These are phyloP conservation scores for Brachyhypopomus gauderio DNA, from an alignment of 2,113 vertebrate species.

Conservation along the genomic window DNA sequence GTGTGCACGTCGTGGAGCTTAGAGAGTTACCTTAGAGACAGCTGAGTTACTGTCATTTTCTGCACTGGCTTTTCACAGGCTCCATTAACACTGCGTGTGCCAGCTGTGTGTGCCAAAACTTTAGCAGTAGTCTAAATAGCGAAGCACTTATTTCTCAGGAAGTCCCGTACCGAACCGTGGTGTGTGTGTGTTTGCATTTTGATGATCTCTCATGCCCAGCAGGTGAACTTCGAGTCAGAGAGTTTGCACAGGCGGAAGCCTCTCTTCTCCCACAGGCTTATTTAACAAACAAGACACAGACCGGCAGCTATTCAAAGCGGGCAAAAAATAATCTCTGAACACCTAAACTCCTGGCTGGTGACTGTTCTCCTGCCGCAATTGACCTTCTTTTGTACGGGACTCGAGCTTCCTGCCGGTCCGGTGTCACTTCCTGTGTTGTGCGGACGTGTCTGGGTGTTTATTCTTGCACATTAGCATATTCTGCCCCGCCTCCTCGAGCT, in stretches of 20 bases:
- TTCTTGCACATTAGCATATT: no score
- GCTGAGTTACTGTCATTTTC: background rate
- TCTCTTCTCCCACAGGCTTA: no score
- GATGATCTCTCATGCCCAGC: background rate
- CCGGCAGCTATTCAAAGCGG: background rate
- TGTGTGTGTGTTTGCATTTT: background rate
- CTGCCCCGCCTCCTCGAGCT: background rate
- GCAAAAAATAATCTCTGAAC: background rate
- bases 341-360: background rate
- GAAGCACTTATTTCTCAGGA: background rate
- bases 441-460: background rate
- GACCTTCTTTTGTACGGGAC: constrained; percentile 48
- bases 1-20: no score
- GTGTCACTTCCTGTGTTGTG: constrained; percentile 38
- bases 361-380: background rate
- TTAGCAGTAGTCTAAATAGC: constrained; percentile 20
- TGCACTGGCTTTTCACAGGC: background rate
- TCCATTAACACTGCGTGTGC: background rate
- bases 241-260: no score
- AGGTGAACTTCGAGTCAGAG: no score
- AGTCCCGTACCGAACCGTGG: background rate
- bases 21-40: background rate
- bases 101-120: background rate
- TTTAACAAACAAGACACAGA: background rate
- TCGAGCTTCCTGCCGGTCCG: constrained; percentile 61